Evolutionary conservation across 1,140 invertebrate species (phyloP), one percentile per base, ranked within the genome.

Genomic region (Limonius californicus): DNA sequence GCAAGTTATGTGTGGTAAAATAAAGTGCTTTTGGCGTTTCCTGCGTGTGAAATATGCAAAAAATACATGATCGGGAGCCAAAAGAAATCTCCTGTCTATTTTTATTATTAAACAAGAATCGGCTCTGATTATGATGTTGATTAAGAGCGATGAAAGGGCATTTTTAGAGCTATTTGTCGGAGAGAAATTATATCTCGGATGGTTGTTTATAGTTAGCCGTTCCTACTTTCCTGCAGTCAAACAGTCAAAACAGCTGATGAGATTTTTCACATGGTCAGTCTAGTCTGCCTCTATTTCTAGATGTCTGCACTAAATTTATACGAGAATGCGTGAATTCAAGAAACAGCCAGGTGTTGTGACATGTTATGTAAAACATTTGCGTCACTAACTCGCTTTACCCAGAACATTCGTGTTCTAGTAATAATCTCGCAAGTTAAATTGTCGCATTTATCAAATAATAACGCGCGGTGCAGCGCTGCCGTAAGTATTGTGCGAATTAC

Each of bases 331-430:
- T 50, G 45, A 50, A 50, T 50, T 50, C 20, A 50, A 18, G 45
- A 50, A 50, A 50, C 45, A 18, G 45, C 45, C 45, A 50, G 45
- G 45, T 50, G 45, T 50, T 50, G 45, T 50, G 45, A 50, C 45
- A 50, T 50, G 45, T 50, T 50, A 50, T 50, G 45, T 50, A 50
- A 50, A 50, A 50, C 45, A 50, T 50, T 50, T 50, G 45, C 45
- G 45, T 50, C 45, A 50, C 35, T 27, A 27, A 45, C 20, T 50
- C 45, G 15, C 16, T 50, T 50, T 50, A 19, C 45, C 19, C 14
- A 39, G 35, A 39, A 39, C 35, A 39, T 14, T 50, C 45, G 20
- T 50, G 45, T 50, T 50, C 45, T 50, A 50, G 45, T 50, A 50
- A 50, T 50, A 50, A 50, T 50, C 45, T 50, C 45, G 2, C n/a